phyloP scores from a whole-genome alignment of 2,113 vertebrate genomes.

The Rafetus swinhoei region DNA sequence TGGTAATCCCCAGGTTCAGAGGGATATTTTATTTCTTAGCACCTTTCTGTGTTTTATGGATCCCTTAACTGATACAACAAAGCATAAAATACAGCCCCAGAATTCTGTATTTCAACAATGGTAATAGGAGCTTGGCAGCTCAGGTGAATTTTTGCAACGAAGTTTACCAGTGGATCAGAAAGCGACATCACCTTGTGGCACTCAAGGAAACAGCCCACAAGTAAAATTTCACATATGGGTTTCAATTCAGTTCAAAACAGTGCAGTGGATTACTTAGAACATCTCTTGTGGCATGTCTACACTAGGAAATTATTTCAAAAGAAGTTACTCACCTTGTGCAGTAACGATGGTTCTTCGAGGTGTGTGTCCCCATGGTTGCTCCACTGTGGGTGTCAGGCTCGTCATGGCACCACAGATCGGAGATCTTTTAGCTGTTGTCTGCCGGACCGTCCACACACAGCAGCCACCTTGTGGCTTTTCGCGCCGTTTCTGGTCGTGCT shows the following conservation, averaged over 20 bases:
- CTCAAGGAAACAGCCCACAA: background rate
- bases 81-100: background rate
- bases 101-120: background rate
- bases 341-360: too few species aligned
- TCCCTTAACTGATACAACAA: background rate
- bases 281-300: background rate
- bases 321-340: too few species aligned
- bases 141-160: conserved; percentile 6
- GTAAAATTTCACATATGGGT: background rate
- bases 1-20: background rate
- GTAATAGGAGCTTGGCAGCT: conserved; percentile 1
- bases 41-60: background rate
- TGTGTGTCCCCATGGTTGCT: too few species aligned
- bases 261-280: conserved; percentile 9
- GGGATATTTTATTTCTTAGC: background rate
- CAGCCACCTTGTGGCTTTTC: too few species aligned
- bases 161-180: background rate
- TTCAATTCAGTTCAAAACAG: conserved; percentile 26
- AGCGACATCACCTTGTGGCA: background rate
- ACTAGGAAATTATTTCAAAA: too few species aligned
- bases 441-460: too few species aligned
- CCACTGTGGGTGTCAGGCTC: too few species aligned
- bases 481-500: too few species aligned
- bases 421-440: too few species aligned
- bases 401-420: too few species aligned